phyloP scores from a whole-genome alignment of 2,888 invertebrate genomes.

The Dynastes hyllus region DNA sequence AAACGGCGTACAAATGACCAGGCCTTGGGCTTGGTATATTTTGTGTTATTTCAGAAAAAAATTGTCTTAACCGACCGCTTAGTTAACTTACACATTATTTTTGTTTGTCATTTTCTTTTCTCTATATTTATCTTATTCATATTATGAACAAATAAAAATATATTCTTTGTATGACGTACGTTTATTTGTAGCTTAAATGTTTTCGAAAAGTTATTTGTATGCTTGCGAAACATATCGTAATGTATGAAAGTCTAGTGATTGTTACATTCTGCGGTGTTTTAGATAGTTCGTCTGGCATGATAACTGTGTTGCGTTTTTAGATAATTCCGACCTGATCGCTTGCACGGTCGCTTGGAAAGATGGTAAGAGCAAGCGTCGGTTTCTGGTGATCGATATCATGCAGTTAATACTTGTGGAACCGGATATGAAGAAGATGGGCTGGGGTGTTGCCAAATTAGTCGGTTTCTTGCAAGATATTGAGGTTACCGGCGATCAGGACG shows the following conservation, averaged over 20 bases:
- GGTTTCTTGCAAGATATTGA: conserved; percentile 97
- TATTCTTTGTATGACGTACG: conserved; percentile 13
- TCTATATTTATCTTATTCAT: conserved; percentile 46
- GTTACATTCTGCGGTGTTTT: conserved; percentile 60
- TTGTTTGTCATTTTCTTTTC: conserved; percentile 11
- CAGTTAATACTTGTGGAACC: conserved; percentile 99
- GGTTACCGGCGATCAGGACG: conserved; percentile 96
- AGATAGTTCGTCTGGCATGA: conserved; percentile 53
- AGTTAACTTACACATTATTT: conserved; percentile 40
- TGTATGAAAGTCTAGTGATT: conserved; percentile 59
- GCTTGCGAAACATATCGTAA: conserved; percentile 6
- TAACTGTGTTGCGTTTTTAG: conserved; percentile 73
- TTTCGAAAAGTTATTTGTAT: background rate
- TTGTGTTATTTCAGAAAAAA: too few species aligned
- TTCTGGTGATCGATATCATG: conserved; percentile 95
- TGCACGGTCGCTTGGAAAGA: conserved; percentile 95
- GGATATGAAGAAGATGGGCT: conserved; percentile 93
- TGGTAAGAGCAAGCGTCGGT: conserved; percentile 90
- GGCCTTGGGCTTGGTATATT: conserved; percentile 95
- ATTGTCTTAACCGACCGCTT: conserved; percentile 35
- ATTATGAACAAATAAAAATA: conserved; percentile 28
- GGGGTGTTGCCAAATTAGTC: conserved; percentile 98
- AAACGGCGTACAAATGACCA: conserved; percentile 94
- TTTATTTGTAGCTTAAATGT: conserved; percentile 39
- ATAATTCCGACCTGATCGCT: conserved; percentile 97